These are phyloP conservation scores for Rhopalosiphum nymphaeae DNA, from an alignment of 2,888 invertebrate species.

Conservation along the genomic window DNA sequence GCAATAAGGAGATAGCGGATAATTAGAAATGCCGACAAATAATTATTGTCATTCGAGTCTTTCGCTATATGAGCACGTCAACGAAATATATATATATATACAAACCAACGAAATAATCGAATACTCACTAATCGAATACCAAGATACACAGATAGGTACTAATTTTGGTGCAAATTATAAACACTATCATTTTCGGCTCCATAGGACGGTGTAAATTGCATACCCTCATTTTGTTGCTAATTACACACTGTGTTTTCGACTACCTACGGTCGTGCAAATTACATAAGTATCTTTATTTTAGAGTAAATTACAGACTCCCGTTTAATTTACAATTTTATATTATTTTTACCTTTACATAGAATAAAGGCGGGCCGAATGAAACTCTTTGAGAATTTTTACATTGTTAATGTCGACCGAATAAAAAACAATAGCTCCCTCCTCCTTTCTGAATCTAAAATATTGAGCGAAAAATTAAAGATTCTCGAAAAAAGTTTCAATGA, in stretches of 20 bases:
- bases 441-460: background rate
- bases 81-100: no score
- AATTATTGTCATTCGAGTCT: no score
- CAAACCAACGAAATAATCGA: no score
- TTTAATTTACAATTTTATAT: background rate
- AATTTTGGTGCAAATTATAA: background rate
- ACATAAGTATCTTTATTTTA: background rate
- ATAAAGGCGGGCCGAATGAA: background rate
- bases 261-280: background rate
- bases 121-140: background rate
- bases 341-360: background rate
- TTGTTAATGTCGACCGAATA: background rate
- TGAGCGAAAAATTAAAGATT: conserved; percentile 34
- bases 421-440: background rate
- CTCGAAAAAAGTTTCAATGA: conserved; percentile 12
- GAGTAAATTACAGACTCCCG: background rate
- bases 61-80: no score
- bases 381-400: background rate
- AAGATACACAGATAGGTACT: background rate
- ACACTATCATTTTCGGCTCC: background rate
- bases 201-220: background rate
- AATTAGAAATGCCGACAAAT: no score
- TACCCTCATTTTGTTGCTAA: background rate
- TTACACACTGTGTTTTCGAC: background rate
- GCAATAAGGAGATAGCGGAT: no score